A percentile compares a stretch with the other conserved stretches of the same genome.
Evolutionary conservation across 2,113 vertebrate species (phyloP).

Genomic region (Peromyscus leucopus): DNA sequence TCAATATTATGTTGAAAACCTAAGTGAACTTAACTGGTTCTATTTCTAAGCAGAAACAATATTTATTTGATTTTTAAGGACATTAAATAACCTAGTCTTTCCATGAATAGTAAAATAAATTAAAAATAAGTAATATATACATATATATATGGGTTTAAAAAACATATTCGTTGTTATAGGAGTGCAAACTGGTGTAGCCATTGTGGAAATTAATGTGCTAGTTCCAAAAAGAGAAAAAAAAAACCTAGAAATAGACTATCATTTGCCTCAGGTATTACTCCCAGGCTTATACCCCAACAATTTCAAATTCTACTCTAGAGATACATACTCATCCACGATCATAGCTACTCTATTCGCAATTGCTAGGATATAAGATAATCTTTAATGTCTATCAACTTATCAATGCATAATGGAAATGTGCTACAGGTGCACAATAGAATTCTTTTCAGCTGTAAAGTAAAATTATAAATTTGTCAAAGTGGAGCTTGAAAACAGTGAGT

Average conservation of each 20-base stretch:
- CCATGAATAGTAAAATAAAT: not conserved
- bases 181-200: not conserved
- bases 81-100: not conserved
- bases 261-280: not conserved
- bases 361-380: not conserved
- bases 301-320: not conserved
- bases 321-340: not conserved
- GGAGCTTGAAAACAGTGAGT: not conserved
- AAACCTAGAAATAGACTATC: not conserved
- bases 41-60: not conserved
- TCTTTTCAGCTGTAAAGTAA: not conserved
- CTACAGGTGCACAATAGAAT: not conserved
- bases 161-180: not conserved
- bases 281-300: not conserved
- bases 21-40: not conserved
- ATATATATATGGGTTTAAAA: not conserved
- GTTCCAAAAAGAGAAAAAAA: not conserved
- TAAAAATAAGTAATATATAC: not conserved
- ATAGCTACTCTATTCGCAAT: not conserved
- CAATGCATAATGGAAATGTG: not conserved
- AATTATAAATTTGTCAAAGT: not conserved
- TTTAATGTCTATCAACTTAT: not conserved
- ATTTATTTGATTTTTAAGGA: not conserved
- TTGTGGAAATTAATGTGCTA: not conserved
- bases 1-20: conserved; percentile 6